A percentile compares a stretch with the other conserved stretches of the same genome.
phyloP scores from a whole-genome alignment of 2,113 vertebrate genomes.

The Etheostoma spectabile region DNA sequence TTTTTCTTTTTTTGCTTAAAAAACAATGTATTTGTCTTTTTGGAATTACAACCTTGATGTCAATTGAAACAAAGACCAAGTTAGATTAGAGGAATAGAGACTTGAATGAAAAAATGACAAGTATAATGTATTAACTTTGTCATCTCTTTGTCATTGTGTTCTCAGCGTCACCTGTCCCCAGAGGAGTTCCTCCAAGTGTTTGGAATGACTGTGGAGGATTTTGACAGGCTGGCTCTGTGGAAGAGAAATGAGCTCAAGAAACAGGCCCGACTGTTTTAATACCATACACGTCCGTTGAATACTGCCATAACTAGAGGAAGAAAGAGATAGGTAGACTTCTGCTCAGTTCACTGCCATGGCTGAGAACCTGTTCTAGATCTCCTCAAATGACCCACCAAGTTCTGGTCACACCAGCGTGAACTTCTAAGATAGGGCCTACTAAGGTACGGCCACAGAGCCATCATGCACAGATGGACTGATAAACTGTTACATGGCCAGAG shows the following conservation, averaged over 20 bases:
- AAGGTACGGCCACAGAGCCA: slow-evolving; percentile 33
- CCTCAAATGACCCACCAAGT: slow-evolving; percentile 68
- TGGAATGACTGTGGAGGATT: slow-evolving; percentile 96
- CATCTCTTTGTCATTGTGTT: background rate
- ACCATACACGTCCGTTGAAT: background rate
- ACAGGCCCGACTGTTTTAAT: slow-evolving; percentile 96
- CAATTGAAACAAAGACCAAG: background rate
- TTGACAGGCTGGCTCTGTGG: slow-evolving; percentile 98
- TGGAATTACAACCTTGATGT: background rate
- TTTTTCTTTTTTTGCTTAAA: background rate
- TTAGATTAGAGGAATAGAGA: background rate
- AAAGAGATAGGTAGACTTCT: slow-evolving; percentile 20
- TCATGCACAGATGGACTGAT: slow-evolving; percentile 50
- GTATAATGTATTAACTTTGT: background rate
- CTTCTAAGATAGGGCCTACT: slow-evolving; percentile 12
- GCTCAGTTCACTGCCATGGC: slow-evolving; percentile 79
- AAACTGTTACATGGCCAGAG: slow-evolving; percentile 37
- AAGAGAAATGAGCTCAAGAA: slow-evolving; percentile 99
- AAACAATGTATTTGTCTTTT: background rate
- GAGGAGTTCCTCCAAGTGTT: slow-evolving; percentile 98
- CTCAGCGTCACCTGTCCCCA: slow-evolving; percentile 94
- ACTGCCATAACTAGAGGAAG: slow-evolving; percentile 42
- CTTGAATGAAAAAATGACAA: background rate
- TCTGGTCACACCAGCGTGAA: slow-evolving; percentile 56
- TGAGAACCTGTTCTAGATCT: slow-evolving; percentile 74